A percentile compares a stretch with the other conserved stretches of the same genome.
phyloP scores from a whole-genome alignment of 2,113 vertebrate genomes.

The Onychorhynchus coronatus region DNA sequence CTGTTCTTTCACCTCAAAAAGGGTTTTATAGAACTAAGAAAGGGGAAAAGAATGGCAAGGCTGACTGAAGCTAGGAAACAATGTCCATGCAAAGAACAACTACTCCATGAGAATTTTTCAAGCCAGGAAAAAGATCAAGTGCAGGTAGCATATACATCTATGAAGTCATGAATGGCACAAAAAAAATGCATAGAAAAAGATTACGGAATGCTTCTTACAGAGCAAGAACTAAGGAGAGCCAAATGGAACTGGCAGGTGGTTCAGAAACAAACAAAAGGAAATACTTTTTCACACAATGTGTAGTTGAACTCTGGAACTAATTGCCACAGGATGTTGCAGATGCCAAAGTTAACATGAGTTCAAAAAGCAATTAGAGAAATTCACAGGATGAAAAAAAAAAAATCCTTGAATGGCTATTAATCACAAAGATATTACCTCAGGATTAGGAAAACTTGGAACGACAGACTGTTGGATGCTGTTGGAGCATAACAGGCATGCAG shows the following conservation, averaged over 20 bases:
- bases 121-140: background rate
- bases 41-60: background rate
- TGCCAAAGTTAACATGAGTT: conserved; percentile 58
- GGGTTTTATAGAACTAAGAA: background rate
- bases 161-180: background rate
- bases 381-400: background rate
- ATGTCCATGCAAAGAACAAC: background rate
- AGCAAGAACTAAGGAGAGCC: background rate
- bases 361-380: conserved; percentile 57
- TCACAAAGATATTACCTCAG: conserved; percentile 39
- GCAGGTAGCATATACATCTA: background rate
- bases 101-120: background rate
- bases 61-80: background rate
- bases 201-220: conserved; percentile 16
- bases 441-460: conserved; percentile 17
- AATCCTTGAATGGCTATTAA: background rate
- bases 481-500: background rate
- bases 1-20: background rate
- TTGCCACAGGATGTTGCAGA: conserved; percentile 60
- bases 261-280: conserved; percentile 59
- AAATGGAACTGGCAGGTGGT: conserved; percentile 57
- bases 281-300: conserved; percentile 51
- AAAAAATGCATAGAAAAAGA: conserved; percentile 11
- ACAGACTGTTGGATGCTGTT: background rate
- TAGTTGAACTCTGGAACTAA: conserved; percentile 59